phyloP scores from a whole-genome alignment of 1,140 invertebrate genomes.

The Panagrolaimus sp. region DNA sequence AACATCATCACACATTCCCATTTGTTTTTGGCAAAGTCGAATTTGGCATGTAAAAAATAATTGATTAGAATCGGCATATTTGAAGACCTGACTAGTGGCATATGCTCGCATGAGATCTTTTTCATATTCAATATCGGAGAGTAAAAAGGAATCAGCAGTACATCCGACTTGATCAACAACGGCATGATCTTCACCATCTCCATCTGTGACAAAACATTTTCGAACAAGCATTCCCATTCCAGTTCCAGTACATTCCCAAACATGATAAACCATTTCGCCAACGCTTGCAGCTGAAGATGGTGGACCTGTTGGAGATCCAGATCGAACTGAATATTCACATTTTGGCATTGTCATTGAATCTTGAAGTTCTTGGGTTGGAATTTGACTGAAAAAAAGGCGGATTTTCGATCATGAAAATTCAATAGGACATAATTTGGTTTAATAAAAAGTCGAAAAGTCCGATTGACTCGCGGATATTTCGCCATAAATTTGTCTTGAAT shows the following conservation, averaged over 20 bases:
- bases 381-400: constrained; percentile 39
- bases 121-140: constrained; percentile 52
- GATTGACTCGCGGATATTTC: too few relatives aligned
- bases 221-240: constrained; percentile 58
- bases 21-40: constrained; percentile 56
- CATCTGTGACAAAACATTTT: constrained; percentile 59
- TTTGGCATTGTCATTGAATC: constrained; percentile 57
- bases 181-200: constrained; percentile 57
- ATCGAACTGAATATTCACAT: constrained; percentile 51
- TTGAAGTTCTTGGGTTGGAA: constrained; percentile 51
- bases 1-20: constrained; percentile 57
- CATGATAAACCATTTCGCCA: constrained; percentile 54
- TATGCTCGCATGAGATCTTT: constrained; percentile 48
- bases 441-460: too few relatives aligned
- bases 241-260: constrained; percentile 54
- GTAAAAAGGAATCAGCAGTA: constrained; percentile 39
- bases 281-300: constrained; percentile 50
- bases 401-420: too few relatives aligned
- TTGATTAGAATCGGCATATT: constrained; percentile 59
- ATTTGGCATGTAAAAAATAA: constrained; percentile 59
- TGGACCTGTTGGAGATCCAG: constrained; percentile 41
- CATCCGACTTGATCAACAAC: constrained; percentile 55
- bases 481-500: too few relatives aligned
- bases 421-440: too few relatives aligned
- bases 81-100: constrained; percentile 56